Base-by-base conservation (phyloP, 2,888 invertebrate species). In the Scaptomyza polygonia region DNA sequence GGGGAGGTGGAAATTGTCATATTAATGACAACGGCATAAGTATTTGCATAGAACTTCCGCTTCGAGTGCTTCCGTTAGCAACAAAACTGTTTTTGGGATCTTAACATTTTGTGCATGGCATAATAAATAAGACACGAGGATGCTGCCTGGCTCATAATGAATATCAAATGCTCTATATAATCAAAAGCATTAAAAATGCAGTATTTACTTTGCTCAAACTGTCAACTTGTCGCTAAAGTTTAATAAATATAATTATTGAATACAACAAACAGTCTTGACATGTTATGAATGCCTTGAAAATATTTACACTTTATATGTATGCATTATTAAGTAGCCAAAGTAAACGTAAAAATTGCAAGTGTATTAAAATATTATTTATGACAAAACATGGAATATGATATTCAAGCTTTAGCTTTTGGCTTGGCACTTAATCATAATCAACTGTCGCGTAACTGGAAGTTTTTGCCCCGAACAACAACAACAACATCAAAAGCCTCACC, bases 351-450 rank as follows among this genome's bases (percentile, higher is more conserved):
- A 54, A 49, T 59, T 72, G 55, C 29, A 40, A 71, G 73, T 77
- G 78, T 67, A 67, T 76, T 79, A 72, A 71, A 72, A 71, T 45
- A 56, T 77, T 79, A 77, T 88, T 88, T 79, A 83, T 77, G 70
- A 80, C 86, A 58, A 67, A 79, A 77, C 71, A 77, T 68, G 44
- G 55, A 70, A 86, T 83, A 77, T 77, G 80, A 70, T 74, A 88
- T 83, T 79, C 79, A 54, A 64, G 65, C 58, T 52, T 57, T 78
- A 63, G 66, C 86, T 85, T 67, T 67, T 71, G 66, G 73, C 81
- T 70, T 68, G 71, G 48, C 84, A 84, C 87, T 88, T 88, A 87
- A 88, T 84, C 84, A 84, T 87, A 88, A 87, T 88, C 84, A 84
- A 78, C 85, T 84, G 84, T 88, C 77, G 77, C 74, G 67, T 48